Evolutionary conservation across 2,113 vertebrate genomes (phyloP).

Genomic region (Osmerus eperlanus): DNA sequence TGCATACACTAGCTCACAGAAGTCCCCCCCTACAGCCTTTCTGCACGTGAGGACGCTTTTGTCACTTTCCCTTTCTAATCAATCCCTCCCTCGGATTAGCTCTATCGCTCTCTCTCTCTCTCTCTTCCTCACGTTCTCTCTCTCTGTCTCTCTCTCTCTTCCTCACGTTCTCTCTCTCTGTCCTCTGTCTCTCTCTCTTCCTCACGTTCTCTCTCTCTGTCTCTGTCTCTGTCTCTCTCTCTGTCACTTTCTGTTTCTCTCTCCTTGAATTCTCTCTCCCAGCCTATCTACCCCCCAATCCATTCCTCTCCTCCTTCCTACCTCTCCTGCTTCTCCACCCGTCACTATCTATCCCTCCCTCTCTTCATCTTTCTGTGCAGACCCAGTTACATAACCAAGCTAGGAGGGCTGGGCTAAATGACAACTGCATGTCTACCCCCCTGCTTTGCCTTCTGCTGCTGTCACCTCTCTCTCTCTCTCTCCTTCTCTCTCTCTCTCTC

Average conservation of each 20-base stretch:
- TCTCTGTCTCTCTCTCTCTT: too few relatives aligned
- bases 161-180: too few relatives aligned
- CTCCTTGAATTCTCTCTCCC: too few relatives aligned
- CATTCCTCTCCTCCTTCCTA: conserved; percentile 15
- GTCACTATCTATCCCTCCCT: conserved; percentile 9
- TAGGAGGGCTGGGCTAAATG: conserved; percentile 48
- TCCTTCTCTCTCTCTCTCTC: not conserved
- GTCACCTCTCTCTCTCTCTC: too few relatives aligned
- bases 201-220: too few relatives aligned
- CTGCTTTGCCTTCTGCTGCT: conserved; percentile 19
- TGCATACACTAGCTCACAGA: conserved; percentile 28
- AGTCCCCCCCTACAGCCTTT: conserved; percentile 50
- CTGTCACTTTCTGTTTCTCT: too few relatives aligned
- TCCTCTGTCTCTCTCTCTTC: too few relatives aligned
- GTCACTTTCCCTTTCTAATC: conserved; percentile 58
- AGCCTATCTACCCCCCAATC: too few relatives aligned
- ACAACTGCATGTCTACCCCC: conserved; percentile 39
- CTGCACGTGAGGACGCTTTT: conserved; percentile 53
- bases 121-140: too few relatives aligned
- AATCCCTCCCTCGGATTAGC: conserved; percentile 29
- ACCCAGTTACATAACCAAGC: conserved; percentile 61
- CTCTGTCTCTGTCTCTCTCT: too few relatives aligned
- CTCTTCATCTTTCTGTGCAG: conserved; percentile 23
- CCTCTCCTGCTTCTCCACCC: conserved; percentile 20
- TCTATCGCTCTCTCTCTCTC: too few relatives aligned